A percentile compares a stretch with the other conserved stretches of the same genome.
Evolutionary conservation across 2,113 vertebrate species (phyloP).

Genomic region (Notechis scutatus): DNA sequence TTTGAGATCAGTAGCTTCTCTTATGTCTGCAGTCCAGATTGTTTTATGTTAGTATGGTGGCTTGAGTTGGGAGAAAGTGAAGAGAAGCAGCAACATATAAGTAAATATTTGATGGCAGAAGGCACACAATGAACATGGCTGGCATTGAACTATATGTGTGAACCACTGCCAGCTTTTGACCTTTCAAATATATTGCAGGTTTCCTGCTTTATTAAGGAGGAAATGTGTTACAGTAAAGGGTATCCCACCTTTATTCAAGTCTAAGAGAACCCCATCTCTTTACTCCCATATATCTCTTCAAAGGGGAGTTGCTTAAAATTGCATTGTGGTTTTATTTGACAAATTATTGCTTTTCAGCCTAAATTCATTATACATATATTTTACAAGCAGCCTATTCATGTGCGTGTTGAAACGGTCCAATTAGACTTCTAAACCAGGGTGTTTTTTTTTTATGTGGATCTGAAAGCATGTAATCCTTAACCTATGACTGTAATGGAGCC

Average conservation of each 20-base stretch:
- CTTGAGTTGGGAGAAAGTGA: background rate
- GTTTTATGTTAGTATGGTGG: background rate
- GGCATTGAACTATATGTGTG: background rate
- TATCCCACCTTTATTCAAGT: background rate
- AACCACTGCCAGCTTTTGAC: background rate
- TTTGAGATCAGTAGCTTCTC: background rate
- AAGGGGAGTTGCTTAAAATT: background rate
- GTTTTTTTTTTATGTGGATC: background rate
- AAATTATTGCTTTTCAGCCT: background rate
- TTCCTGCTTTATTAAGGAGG: background rate
- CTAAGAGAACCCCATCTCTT: background rate
- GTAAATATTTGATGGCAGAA: background rate
- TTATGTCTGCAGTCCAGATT: background rate
- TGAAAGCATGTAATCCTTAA: background rate
- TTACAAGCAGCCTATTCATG: background rate
- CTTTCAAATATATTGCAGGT: background rate
- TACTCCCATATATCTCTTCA: background rate
- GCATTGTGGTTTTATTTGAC: background rate
- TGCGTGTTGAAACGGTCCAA: background rate
- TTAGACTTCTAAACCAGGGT: background rate
- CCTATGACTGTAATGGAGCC: too few relatives aligned
- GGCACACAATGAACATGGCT: background rate
- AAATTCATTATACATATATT: too few relatives aligned
- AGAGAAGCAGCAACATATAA: background rate
- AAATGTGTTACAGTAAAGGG: background rate